A percentile compares a stretch with the other conserved stretches of the same genome.
phyloP scores from a whole-genome alignment of 2,113 vertebrate genomes.

The Pangasianodon hypophthalmus region DNA sequence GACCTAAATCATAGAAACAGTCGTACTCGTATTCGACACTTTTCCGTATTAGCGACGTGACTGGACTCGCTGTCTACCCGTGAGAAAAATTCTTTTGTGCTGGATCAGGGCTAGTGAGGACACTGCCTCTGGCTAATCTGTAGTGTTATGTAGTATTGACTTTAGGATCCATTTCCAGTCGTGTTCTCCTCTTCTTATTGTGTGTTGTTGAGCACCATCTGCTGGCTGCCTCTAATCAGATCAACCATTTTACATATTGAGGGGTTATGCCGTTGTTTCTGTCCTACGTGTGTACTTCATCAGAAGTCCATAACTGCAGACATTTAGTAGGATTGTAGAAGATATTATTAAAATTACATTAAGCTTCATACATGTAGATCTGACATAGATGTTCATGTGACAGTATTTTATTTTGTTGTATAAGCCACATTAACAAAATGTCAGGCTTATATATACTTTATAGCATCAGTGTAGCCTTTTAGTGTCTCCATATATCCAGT shows the following conservation, averaged over 20 bases:
- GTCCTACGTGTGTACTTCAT: neutral
- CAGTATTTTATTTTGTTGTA: neutral
- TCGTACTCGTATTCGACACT: neutral
- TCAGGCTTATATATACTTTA: too few species aligned
- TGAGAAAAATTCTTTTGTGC: neutral
- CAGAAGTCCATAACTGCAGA: neutral
- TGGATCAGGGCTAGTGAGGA: neutral
- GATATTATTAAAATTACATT: neutral
- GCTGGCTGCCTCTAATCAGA: neutral
- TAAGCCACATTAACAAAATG: neutral
- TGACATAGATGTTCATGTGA: neutral
- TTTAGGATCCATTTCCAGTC: neutral
- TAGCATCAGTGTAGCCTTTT: neutral
- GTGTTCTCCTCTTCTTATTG: neutral
- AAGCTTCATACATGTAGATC: neutral
- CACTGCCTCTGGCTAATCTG: neutral
- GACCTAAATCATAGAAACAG: neutral
- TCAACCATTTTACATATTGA: neutral
- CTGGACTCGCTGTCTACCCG: neutral
- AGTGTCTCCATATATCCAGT: neutral
- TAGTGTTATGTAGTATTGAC: neutral
- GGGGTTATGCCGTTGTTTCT: neutral
- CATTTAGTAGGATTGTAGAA: neutral
- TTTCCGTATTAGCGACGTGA: neutral
- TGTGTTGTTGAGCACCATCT: conserved; percentile 24